These are phyloP conservation scores for Cygnus olor DNA, from an alignment of 2,797 vertebrate species.

Conservation along the genomic window DNA sequence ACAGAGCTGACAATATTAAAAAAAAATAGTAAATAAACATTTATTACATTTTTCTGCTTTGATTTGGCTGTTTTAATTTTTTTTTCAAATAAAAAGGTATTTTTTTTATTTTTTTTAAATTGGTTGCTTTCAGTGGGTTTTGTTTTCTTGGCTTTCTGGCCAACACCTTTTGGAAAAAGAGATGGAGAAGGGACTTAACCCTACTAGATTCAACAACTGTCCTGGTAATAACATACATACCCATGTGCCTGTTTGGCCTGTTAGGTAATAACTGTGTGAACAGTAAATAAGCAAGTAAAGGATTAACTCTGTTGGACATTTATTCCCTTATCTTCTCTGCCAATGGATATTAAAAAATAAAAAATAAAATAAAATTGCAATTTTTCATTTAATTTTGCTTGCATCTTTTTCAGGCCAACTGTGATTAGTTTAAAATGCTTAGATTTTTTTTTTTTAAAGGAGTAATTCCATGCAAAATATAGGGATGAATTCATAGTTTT, in stretches of 20 bases:
- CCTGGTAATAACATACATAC: not conserved
- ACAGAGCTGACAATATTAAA: not conserved
- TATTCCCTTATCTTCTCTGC: not conserved
- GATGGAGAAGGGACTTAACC: not conserved
- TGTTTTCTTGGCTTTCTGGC: not conserved
- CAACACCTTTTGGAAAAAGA: not conserved
- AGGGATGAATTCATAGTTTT: slow-evolving; percentile 14
- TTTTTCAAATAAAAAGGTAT: not conserved
- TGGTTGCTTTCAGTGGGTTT: not conserved
- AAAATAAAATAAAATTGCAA: not conserved
- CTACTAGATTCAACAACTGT: not conserved
- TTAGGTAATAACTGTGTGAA: not conserved
- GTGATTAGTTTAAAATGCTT: not conserved
- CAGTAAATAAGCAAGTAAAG: not conserved
- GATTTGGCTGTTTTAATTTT: not conserved
- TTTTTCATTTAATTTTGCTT: not conserved
- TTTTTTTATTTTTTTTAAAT: not conserved
- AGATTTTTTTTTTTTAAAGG: not conserved
- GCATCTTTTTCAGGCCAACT: not conserved
- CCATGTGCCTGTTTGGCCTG: not conserved
- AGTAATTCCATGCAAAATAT: not conserved
- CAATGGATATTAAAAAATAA: not conserved
- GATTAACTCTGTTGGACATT: not conserved
- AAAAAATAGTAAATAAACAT: not conserved
- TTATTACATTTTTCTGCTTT: not conserved